These are phyloP conservation scores for Callimorpha dominula DNA, from an alignment of 2,888 invertebrate genomes.

Conservation along the genomic window DNA sequence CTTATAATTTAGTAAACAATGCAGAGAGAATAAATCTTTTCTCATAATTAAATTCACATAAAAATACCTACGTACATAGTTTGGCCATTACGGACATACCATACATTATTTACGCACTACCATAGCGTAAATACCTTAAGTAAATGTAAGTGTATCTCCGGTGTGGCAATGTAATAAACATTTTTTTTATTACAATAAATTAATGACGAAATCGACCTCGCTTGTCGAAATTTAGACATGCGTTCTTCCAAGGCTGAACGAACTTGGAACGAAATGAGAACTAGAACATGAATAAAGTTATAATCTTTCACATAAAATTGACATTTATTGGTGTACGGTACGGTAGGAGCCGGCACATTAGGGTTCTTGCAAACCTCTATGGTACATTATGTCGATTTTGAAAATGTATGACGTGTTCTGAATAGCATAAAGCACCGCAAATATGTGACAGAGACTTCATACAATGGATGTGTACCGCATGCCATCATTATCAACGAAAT, in stretches of 20 bases:
- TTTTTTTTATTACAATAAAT: constrained; percentile 16
- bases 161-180: constrained; percentile 11
- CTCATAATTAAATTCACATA: constrained; percentile 12
- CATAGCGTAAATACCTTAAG: background rate
- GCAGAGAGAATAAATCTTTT: background rate
- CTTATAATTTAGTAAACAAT: background rate
- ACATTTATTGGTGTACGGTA: background rate
- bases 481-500: too few relatives aligned
- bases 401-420: background rate
- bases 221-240: constrained; percentile 24
- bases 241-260: constrained; percentile 20
- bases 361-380: background rate
- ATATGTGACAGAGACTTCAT: background rate
- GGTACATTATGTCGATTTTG: background rate
- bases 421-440: background rate
- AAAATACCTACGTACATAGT: background rate
- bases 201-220: constrained; percentile 25
- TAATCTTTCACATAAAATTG: background rate
- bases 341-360: background rate
- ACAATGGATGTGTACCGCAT: background rate
- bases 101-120: background rate
- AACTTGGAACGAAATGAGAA: background rate
- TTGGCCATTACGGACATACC: background rate
- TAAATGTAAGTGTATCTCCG: constrained; percentile 1
- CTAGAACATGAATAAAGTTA: background rate